Base-by-base conservation (phyloP, 2,888 invertebrate genomes). In the Patella caerulea region DNA sequence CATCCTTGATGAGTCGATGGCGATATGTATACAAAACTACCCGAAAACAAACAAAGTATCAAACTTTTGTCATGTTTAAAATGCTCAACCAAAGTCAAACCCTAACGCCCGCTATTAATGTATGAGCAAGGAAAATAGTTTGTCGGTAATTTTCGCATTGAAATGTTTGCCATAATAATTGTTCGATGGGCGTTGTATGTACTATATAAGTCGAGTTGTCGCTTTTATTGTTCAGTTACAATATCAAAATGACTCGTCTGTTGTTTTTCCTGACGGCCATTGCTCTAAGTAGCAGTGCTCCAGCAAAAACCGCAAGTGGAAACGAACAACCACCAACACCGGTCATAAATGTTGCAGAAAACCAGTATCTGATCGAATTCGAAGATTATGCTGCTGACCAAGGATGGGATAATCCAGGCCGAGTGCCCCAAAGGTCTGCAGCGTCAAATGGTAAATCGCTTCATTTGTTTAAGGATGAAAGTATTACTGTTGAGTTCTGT, bases 401-500 rank as follows among this genome's bases (percentile, higher is more conserved):
- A 11, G 65, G 19, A 19, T 65, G 65, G 65, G 65, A 65, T 24
- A 65, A 65, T 65, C 19, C 19, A 19, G 5, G 19, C 19, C 9
- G 65, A 65, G 65, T 65, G 11, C 65, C 65, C 24, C 19, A 65
- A 12, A 65, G 65, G 24, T 65, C 65, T 19, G 65, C 19, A 24
- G 65, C 65, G 12, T 65, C 65, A 19, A 65, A 14, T 65, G 19
- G 12, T 2, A 14, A 65, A 65, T 24, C 19, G 19, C 65, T 65
- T 5, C 65, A 65, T 65, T 29, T 75, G 53, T 75, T 75, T 53
- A 70, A 52, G 19, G 70, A 71, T 29, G 70, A 75, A 29, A 55
- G 70, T 45, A 45, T 75, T 11, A 56, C 75, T 24, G 9, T 71
- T 17, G 29, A 7, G 19, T 53, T 75, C 53, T 70, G 71, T 71